Conservation (phyloP, 1,140 invertebrate species). For the Eufriesea mexicana region DNA sequence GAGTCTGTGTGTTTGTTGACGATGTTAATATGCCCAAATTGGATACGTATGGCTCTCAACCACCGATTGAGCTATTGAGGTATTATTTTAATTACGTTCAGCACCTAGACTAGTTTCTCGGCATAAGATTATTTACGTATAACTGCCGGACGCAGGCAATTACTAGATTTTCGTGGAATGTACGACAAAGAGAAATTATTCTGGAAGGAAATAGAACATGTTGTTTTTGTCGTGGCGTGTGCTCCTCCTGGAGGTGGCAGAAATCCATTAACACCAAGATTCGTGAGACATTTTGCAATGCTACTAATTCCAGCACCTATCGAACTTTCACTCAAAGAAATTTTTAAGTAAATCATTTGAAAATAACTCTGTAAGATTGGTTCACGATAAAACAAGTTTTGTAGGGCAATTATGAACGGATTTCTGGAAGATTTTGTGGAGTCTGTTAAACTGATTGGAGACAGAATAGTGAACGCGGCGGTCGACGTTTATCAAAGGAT, state of each 20-base stretch:
- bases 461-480: constrained; percentile 89
- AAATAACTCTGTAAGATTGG: not conserved
- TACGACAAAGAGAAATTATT: constrained; percentile 93
- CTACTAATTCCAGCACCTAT: constrained; percentile 89
- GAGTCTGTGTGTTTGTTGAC: constrained; percentile 93
- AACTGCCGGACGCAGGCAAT: constrained; percentile 84
- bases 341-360: constrained; percentile 85
- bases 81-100: constrained; percentile 77
- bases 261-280: constrained; percentile 91
- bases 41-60: constrained; percentile 93
- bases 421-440: constrained; percentile 90
- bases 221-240: constrained; percentile 91
- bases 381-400: not conserved
- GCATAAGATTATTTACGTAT: not conserved
- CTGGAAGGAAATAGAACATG: constrained; percentile 93
- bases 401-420: constrained; percentile 86
- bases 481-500: constrained; percentile 92
- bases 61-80: constrained; percentile 93
- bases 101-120: not conserved
- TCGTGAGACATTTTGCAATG: constrained; percentile 93
- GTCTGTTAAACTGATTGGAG: constrained; percentile 87
- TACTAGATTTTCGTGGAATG: constrained; percentile 91
- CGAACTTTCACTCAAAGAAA: constrained; percentile 89
- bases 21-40: constrained; percentile 95
- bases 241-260: constrained; percentile 94